A percentile compares a stretch with the other conserved stretches of the same genome.
phyloP scores from a whole-genome alignment of 2,113 vertebrate species.

The Hylia prasina region DNA sequence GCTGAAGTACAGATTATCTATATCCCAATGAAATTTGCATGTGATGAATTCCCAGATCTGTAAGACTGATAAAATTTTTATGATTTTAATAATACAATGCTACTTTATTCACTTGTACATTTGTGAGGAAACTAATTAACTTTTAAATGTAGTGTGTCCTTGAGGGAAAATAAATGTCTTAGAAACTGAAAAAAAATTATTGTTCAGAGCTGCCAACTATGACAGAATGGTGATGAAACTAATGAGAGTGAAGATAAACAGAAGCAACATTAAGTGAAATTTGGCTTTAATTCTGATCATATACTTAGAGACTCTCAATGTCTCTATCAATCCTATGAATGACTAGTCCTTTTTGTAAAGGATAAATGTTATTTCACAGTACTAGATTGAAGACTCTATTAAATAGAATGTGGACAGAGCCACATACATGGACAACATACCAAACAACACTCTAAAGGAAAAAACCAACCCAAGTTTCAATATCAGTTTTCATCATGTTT shows the following conservation, averaged over 20 bases:
- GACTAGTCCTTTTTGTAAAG: background rate
- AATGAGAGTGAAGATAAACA: background rate
- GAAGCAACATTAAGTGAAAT: background rate
- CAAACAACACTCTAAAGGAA: background rate
- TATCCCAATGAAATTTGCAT: background rate
- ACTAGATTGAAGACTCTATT: background rate
- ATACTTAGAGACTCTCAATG: background rate
- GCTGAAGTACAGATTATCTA: background rate
- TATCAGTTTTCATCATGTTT: background rate
- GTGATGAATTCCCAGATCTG: background rate
- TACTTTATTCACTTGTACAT: conserved; percentile 2
- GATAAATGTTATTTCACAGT: background rate
- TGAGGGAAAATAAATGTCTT: background rate
- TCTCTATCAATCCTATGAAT: background rate
- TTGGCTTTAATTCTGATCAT: background rate
- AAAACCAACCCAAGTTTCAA: background rate
- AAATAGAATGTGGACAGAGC: background rate
- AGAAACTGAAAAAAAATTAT: background rate
- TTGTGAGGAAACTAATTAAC: conserved; percentile 46
- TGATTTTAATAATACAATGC: conserved; percentile 17
- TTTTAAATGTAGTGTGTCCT: background rate
- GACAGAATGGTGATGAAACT: background rate
- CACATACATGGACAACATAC: background rate
- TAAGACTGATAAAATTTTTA: background rate
- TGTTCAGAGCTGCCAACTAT: background rate